phyloP scores from a whole-genome alignment of 2,113 vertebrate species.

The Solenodon paradoxus region DNA sequence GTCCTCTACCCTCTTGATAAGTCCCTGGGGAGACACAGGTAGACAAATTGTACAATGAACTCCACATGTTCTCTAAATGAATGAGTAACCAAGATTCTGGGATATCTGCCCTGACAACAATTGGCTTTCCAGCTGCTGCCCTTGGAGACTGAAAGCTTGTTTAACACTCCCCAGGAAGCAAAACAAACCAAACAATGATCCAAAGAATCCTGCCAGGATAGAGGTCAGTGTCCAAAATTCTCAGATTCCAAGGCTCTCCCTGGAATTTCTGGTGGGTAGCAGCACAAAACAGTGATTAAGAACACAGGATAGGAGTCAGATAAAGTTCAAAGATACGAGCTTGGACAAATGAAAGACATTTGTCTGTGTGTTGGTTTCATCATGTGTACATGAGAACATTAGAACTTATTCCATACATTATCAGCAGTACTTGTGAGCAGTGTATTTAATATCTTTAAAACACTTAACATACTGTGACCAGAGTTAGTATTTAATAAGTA shows the following conservation, averaged over 20 bases:
- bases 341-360: not conserved
- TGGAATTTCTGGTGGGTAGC: not conserved
- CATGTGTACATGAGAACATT: not conserved
- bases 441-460: not conserved
- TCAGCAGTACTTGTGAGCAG: not conserved
- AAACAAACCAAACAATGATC: not conserved
- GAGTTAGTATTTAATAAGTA: not conserved
- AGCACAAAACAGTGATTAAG: not conserved
- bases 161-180: not conserved
- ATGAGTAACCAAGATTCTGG: not conserved
- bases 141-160: not conserved
- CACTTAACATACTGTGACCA: not conserved
- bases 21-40: not conserved
- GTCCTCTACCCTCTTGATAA: not conserved
- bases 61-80: not conserved
- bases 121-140: not conserved
- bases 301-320: not conserved
- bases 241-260: not conserved
- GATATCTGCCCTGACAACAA: not conserved
- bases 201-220: not conserved
- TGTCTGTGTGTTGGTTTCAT: not conserved
- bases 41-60: not conserved
- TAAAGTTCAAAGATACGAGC: not conserved
- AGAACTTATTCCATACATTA: not conserved
- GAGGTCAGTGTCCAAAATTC: not conserved